Percentiles rank a stretch among this genome's conserved stretches.
phyloP scores from a whole-genome alignment of 2,797 vertebrate genomes.

The Melanotaenia boesemani region DNA sequence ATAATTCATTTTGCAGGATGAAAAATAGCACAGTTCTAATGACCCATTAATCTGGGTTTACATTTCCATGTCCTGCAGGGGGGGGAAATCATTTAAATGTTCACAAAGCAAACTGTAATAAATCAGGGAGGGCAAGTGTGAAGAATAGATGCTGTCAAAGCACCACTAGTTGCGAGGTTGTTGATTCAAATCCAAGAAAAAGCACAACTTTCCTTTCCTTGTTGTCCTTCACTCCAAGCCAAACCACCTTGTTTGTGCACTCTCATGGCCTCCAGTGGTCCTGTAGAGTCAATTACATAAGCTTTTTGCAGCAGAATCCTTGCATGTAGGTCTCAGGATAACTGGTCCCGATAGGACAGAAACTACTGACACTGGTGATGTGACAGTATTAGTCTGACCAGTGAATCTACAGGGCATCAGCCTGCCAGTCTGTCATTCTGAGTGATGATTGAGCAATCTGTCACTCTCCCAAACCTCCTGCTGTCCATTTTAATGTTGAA shows the following conservation, averaged over 20 bases:
- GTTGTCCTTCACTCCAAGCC: background rate
- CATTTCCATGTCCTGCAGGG: conserved; percentile 58
- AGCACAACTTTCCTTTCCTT: background rate
- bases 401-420: background rate
- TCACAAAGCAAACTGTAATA: conserved; percentile 40
- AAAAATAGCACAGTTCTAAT: conserved; percentile 57
- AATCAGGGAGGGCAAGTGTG: conserved; percentile 21
- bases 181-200: conserved; percentile 27
- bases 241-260: no score
- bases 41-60: conserved; percentile 68
- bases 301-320: conserved; percentile 17
- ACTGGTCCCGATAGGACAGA: conserved; percentile 26
- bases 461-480: conserved; percentile 15
- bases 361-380: conserved; percentile 37
- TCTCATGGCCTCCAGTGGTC: conserved; percentile 24
- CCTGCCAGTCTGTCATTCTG: conserved; percentile 41
- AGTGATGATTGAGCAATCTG: conserved; percentile 48
- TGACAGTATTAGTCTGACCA: conserved; percentile 25
- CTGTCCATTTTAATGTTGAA: conserved; percentile 9
- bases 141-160: no score
- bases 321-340: no score
- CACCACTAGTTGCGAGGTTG: conserved; percentile 3
- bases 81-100: conserved; percentile 38
- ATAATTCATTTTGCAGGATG: conserved; percentile 47
- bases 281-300: conserved; percentile 43